Conservation (phyloP, 2,888 invertebrate species). For the Noctua janthe region DNA sequence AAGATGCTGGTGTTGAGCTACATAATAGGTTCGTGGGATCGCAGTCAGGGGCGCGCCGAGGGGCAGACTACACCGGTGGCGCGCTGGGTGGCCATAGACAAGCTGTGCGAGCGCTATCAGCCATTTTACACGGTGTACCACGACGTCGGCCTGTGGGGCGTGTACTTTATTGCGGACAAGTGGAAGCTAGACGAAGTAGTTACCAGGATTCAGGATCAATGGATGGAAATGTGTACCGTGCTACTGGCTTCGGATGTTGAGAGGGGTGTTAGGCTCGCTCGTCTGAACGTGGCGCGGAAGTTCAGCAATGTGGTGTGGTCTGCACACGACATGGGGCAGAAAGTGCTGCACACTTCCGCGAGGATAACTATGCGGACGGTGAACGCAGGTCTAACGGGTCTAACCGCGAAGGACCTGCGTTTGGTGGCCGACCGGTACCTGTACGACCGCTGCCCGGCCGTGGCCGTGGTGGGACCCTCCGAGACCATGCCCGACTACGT, state of each 20-base stretch:
- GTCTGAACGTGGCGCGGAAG: slow-evolving; percentile 73
- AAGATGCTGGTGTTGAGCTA: slow-evolving; percentile 78
- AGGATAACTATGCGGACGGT: slow-evolving; percentile 68
- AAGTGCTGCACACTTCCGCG: slow-evolving; percentile 75
- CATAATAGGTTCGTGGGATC: slow-evolving; percentile 84
- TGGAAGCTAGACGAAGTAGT: slow-evolving; percentile 81
- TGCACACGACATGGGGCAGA: slow-evolving; percentile 80
- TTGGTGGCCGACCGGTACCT: slow-evolving; percentile 74
- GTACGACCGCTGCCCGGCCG: slow-evolving; percentile 84
- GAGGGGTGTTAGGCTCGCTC: slow-evolving; percentile 78
- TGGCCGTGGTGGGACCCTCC: slow-evolving; percentile 84
- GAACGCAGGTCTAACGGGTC: slow-evolving; percentile 25
- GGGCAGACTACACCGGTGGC: slow-evolving; percentile 77
- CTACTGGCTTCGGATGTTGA: slow-evolving; percentile 73
- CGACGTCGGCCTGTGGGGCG: slow-evolving; percentile 87
- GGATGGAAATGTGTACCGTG: slow-evolving; percentile 82
- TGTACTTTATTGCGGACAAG: slow-evolving; percentile 80
- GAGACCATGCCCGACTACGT: slow-evolving; percentile 84
- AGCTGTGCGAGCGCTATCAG: slow-evolving; percentile 82
- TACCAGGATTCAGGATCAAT: slow-evolving; percentile 78
- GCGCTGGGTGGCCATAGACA: slow-evolving; percentile 72
- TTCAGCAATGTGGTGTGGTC: slow-evolving; percentile 74
- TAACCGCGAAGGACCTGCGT: slow-evolving; percentile 60
- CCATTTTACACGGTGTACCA: slow-evolving; percentile 85
- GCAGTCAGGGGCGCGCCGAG: slow-evolving; percentile 74